These are phyloP conservation scores for Dromas ardeola DNA, from an alignment of 2,113 vertebrate genomes.

Conservation along the genomic window DNA sequence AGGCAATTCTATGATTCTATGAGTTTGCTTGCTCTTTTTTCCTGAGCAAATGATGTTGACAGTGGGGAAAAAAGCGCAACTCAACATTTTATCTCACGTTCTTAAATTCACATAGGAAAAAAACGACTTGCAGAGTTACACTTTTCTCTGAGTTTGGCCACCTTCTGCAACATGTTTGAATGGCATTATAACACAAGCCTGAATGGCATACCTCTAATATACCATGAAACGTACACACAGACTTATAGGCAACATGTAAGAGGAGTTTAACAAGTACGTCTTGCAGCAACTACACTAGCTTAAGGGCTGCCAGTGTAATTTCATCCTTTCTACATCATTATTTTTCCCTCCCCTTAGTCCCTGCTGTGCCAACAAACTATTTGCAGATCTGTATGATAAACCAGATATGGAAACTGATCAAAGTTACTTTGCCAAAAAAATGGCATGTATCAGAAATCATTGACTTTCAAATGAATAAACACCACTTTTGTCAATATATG, in stretches of 20 bases:
- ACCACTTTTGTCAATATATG: neutral
- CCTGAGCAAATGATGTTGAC: rapidly evolving
- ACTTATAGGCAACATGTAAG: neutral
- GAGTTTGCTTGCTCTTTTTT: neutral
- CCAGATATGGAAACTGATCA: neutral
- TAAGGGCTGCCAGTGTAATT: rapidly evolving
- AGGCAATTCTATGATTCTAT: too few relatives aligned
- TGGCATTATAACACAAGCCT: neutral
- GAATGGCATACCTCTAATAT: neutral
- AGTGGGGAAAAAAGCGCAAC: neutral
- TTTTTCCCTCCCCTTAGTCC: neutral
- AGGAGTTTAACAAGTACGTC: neutral
- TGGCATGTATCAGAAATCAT: rapidly evolving
- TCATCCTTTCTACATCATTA: neutral
- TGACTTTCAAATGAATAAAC: neutral
- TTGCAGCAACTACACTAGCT: neutral
- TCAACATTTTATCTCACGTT: neutral
- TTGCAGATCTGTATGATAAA: neutral
- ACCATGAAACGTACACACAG: neutral
- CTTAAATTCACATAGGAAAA: neutral
- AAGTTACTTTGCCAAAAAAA: neutral
- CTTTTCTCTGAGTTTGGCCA: neutral
- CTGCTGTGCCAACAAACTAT: neutral
- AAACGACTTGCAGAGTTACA: neutral
- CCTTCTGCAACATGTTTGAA: neutral